Percentiles rank a stretch among this genome's conserved stretches.
phyloP scores from a whole-genome alignment of 2,888 invertebrate species.

The Caenorhabditis japonica region DNA sequence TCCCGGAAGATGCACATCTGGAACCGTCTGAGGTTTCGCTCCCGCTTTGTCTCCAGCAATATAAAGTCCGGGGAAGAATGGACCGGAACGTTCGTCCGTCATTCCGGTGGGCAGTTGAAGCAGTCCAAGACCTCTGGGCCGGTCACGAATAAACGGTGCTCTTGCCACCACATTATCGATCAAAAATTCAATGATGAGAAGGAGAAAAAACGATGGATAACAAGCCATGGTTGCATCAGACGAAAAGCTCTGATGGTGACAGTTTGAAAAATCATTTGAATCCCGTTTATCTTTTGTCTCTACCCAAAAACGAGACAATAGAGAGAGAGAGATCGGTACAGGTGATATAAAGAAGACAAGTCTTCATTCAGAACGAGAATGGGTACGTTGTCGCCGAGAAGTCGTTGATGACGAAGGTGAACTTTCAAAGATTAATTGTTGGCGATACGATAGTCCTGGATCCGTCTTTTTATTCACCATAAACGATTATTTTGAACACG shows the following conservation, averaged over 20 bases:
- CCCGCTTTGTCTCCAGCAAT: constrained; percentile 73
- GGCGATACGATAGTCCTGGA: too few relatives aligned
- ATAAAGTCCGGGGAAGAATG: constrained; percentile 70
- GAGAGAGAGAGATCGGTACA: too few relatives aligned
- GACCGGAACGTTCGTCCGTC: constrained; percentile 72
- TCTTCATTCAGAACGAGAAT: constrained; percentile 16
- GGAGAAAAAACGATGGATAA: constrained; percentile 27
- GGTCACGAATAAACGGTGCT: constrained; percentile 68
- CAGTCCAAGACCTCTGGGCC: constrained; percentile 69
- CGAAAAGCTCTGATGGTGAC: constrained; percentile 37
- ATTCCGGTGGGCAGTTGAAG: constrained; percentile 71
- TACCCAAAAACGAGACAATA: constrained; percentile 30
- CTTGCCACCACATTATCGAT: constrained; percentile 23
- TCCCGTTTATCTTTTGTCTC: constrained; percentile 32
- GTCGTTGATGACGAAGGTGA: constrained; percentile 40
- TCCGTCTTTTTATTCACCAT: too few relatives aligned
- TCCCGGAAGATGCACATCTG: constrained; percentile 68
- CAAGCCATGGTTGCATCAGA: constrained; percentile 47
- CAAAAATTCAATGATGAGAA: constrained; percentile 16
- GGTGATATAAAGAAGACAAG: constrained; percentile 28
- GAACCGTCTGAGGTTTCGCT: constrained; percentile 67
- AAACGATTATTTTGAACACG: too few relatives aligned
- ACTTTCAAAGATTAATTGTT: constrained; percentile 43
- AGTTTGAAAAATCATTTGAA: constrained; percentile 50
- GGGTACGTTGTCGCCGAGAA: not conserved